Conservation (phyloP, 2,113 vertebrate genomes). For the Lepus americanus region DNA sequence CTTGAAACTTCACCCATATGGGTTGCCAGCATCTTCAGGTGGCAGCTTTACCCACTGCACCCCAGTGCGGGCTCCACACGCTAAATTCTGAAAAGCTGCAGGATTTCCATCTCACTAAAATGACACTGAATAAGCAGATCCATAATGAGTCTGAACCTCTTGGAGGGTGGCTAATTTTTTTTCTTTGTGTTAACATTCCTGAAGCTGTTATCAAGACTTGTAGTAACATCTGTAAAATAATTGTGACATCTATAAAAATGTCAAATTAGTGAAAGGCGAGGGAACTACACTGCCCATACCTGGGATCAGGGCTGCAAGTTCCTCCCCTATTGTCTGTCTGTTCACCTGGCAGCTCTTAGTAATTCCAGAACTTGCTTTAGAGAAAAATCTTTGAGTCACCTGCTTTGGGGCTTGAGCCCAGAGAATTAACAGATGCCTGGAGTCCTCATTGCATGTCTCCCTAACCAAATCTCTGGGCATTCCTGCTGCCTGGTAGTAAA, state of each 20-base stretch:
- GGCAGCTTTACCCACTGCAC: no score
- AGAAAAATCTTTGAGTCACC: not conserved
- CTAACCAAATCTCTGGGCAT: not conserved
- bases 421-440: not conserved
- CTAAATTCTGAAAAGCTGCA: not conserved
- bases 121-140: no score
- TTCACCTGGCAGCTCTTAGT: not conserved
- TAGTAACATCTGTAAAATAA: not conserved
- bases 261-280: not conserved
- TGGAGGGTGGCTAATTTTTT: not conserved
- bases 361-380: slow-evolving; percentile 38
- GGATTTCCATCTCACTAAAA: not conserved
- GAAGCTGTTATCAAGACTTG: not conserved
- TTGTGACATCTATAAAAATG: not conserved
- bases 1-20: no score
- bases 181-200: not conserved
- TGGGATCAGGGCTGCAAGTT: not conserved
- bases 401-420: slow-evolving; percentile 2
- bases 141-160: not conserved
- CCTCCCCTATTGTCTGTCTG: not conserved
- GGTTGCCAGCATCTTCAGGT: no score
- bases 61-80: no score
- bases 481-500: not conserved
- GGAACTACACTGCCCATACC: not conserved
- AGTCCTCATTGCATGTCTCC: not conserved